Evolutionary conservation across 2,113 vertebrate genomes (phyloP), one percentile per base, ranked within the genome.

Genomic region (Shinisaurus crocodilurus): DNA sequence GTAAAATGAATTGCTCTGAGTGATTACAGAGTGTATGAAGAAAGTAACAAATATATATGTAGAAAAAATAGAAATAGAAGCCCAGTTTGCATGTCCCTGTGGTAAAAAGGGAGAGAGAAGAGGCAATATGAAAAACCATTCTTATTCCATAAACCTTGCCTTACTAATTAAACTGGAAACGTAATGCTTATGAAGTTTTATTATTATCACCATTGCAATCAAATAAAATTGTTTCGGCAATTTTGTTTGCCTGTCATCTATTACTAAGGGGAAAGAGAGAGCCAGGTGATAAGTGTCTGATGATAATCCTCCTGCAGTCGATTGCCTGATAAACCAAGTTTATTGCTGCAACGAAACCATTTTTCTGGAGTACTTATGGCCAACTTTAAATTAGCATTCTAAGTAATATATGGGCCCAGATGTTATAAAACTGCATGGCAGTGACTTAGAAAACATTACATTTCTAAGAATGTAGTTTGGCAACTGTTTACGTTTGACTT

Each of bases 281-380:
- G 90, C 92, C 89, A 92, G 85, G 91, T 95, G 87, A 91, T 67
- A 92, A 54, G 91, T 93, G 93, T 93, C 96, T 94, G 93, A 91
- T 70, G 76, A 88, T 94, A 92, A 96, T 84, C 45, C n/a, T 88
- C 60, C 91, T 92, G 60, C 81, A 92, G 85, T 89, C 81, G 92
- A 93, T 94, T 94, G 74, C 88, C 91, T 91, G 91, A 91, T 96
- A 95, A 95, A 91, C 83, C 0, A 92, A 29, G 85, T 96, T 95
- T 96, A 94, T 91, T 94, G 92, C 90, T 95, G 88, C 57, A 91
- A n/a, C 63, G 85, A 92, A 95, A 89, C 54, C 89, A 67, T 89
- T 94, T 95, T 94, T 43, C 57, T 92, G 70, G 18, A 93, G 16
- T 37, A 32, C 6, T 63, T 95, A 94, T 84, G 90, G 80, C 79